Evolutionary conservation across 35 echinoderm and acorn worm genomes (phyloP).

Genomic region (Eucidaris tribuloides): DNA sequence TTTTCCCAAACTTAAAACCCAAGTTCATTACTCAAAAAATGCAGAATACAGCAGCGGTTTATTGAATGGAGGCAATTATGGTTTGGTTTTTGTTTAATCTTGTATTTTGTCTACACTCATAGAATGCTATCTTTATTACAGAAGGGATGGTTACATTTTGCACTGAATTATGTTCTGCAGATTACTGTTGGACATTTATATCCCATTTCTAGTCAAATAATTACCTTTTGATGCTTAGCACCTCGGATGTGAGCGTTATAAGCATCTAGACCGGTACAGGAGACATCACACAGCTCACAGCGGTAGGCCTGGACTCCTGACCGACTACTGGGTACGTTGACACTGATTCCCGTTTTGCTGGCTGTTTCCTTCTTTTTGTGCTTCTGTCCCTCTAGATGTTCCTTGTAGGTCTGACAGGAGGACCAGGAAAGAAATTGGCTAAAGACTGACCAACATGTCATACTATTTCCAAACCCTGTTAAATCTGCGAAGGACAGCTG

Average conservation of each 20-base stretch:
- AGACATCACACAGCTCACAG: slow-evolving; percentile 98
- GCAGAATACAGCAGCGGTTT: too few species aligned
- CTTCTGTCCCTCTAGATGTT: slow-evolving; percentile 97
- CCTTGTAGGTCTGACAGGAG: slow-evolving; percentile 83
- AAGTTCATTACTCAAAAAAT: too few species aligned
- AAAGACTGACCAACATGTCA: background rate
- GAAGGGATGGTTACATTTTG: too few species aligned
- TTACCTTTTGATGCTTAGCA: slow-evolving; percentile 92
- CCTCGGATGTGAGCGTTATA: slow-evolving; percentile 96
- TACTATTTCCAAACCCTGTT: background rate
- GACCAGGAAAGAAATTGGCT: background rate
- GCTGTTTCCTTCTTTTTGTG: slow-evolving; percentile 98
- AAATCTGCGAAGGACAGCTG: background rate
- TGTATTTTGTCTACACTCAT: too few species aligned
- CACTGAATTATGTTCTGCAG: too few species aligned
- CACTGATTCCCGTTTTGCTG: slow-evolving; percentile 43
- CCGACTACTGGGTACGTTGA: slow-evolving; percentile 25
- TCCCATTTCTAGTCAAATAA: too few species aligned
- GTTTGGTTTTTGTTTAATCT: too few species aligned
- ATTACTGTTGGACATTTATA: too few species aligned
- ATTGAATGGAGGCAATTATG: too few species aligned
- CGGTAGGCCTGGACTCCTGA: slow-evolving; percentile 60
- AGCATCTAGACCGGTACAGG: slow-evolving; percentile 93
- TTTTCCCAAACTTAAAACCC: too few species aligned
- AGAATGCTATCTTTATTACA: too few species aligned